Conservation (phyloP, 1,140 invertebrate species). For the Brachionus plicatilis region DNA sequence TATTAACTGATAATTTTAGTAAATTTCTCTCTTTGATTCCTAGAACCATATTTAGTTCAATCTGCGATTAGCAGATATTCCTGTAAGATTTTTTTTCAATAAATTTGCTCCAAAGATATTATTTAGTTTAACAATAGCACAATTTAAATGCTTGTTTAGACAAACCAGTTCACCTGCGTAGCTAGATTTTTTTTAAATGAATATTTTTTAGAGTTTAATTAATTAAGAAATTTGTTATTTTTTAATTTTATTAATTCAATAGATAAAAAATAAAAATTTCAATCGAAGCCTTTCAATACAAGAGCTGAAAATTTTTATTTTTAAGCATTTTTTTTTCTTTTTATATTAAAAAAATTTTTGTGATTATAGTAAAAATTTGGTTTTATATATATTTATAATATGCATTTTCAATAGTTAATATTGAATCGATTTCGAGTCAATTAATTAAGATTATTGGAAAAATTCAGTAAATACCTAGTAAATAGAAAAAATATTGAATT, state of each 20-base stretch:
- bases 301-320: not conserved
- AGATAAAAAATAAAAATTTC: too few species aligned
- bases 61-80: not conserved
- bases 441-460: not conserved
- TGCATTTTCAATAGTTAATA: not conserved
- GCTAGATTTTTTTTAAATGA: too few species aligned
- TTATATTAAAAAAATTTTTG: not conserved
- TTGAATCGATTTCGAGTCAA: not conserved
- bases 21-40: not conserved
- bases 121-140: too few species aligned
- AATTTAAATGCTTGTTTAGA: too few species aligned
- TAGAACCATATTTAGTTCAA: not conserved
- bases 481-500: not conserved
- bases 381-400: not conserved
- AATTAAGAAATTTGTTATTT: too few species aligned
- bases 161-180: too few species aligned
- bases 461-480: not conserved
- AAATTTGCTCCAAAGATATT: too few species aligned
- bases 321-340: not conserved
- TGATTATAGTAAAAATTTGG: not conserved
- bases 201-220: too few species aligned
- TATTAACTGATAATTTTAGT: not conserved
- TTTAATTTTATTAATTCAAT: too few species aligned
- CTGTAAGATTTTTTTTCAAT: not conserved
- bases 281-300: too few species aligned